Percentiles rank a stretch among this genome's conserved stretches.
Conservation (phyloP, 1,140 invertebrate species). For the Lordiphosa stackelbergi region DNA sequence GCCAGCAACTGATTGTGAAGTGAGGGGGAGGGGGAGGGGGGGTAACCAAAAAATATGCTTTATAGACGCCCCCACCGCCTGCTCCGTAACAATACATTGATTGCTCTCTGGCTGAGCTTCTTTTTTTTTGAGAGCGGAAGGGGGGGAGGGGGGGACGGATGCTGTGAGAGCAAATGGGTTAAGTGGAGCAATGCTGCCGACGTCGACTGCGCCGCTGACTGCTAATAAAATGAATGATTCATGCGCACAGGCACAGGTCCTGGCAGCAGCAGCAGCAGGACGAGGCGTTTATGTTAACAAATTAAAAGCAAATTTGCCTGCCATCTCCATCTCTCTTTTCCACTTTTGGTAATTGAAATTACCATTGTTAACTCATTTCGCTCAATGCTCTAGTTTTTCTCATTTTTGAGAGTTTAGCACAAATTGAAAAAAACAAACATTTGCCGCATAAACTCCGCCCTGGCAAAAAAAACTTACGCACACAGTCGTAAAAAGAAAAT, state of each 20-base stretch:
- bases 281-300: constrained; percentile 76
- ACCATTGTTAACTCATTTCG: constrained; percentile 3
- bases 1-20: constrained; percentile 46
- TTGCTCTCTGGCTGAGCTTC: too few relatives aligned
- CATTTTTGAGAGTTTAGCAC: too few relatives aligned
- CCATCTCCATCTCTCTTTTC: constrained; percentile 4
- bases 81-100: constrained; percentile 49
- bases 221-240: constrained; percentile 67
- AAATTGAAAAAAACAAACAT: neutral
- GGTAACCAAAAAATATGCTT: constrained; percentile 22
- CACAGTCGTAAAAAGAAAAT: neutral
- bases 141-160: constrained; percentile 1
- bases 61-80: constrained; percentile 17
- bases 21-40: neutral
- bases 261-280: constrained; percentile 10
- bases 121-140: too few relatives aligned
- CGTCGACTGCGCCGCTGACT: constrained; percentile 20
- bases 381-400: too few relatives aligned
- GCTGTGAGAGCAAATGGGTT: constrained; percentile 56
- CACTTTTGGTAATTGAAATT: neutral
- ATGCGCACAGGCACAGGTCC: constrained; percentile 47
- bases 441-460: constrained; percentile 56
- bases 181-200: constrained; percentile 42
- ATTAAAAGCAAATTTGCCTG: constrained; percentile 69
- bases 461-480: constrained; percentile 36